Conservation (phyloP, 2,888 invertebrate genomes). For the Drosophila pullipes region DNA sequence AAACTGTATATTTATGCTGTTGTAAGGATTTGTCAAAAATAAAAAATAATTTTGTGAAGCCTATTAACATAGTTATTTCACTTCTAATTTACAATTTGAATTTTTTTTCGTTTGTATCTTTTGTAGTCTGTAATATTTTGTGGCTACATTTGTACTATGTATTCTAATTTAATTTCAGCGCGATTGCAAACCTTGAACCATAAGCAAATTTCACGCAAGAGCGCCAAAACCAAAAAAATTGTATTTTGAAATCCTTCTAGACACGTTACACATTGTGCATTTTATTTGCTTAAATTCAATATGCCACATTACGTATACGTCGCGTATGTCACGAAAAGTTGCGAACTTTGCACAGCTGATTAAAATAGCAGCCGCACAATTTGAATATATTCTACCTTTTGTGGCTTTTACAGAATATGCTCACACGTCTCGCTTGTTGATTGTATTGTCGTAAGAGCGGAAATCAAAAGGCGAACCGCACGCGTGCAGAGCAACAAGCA, state of each 20-base stretch:
- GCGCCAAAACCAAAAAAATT: slow-evolving; percentile 28
- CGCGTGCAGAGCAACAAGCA: slow-evolving; percentile 81
- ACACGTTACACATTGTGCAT: slow-evolving; percentile 13
- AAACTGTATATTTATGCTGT: too few relatives aligned
- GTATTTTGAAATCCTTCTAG: slow-evolving; percentile 35
- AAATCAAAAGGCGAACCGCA: slow-evolving; percentile 67
- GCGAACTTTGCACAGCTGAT: slow-evolving; percentile 72
- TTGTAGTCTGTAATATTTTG: background rate
- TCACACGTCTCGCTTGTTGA: slow-evolving; percentile 15
- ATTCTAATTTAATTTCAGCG: slow-evolving; percentile 16
- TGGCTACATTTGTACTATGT: slow-evolving; percentile 1
- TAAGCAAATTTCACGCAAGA: slow-evolving; percentile 51
- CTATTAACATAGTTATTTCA: background rate
- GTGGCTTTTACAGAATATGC: slow-evolving; percentile 40
- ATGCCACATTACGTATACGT: slow-evolving; percentile 68
- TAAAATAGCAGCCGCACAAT: slow-evolving; percentile 56
- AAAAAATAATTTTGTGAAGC: background rate
- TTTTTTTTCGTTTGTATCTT: background rate
- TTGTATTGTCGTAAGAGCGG: slow-evolving; percentile 8
- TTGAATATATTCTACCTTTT: slow-evolving; percentile 70
- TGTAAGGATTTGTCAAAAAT: background rate
- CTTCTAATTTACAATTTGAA: background rate
- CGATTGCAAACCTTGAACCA: slow-evolving; percentile 49
- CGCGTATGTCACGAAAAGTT: slow-evolving; percentile 39
- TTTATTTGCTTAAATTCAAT: slow-evolving; percentile 37